A percentile compares a stretch with the other conserved stretches of the same genome.
phyloP scores from a whole-genome alignment of 1,140 invertebrate genomes.

The Micrasema longulum region DNA sequence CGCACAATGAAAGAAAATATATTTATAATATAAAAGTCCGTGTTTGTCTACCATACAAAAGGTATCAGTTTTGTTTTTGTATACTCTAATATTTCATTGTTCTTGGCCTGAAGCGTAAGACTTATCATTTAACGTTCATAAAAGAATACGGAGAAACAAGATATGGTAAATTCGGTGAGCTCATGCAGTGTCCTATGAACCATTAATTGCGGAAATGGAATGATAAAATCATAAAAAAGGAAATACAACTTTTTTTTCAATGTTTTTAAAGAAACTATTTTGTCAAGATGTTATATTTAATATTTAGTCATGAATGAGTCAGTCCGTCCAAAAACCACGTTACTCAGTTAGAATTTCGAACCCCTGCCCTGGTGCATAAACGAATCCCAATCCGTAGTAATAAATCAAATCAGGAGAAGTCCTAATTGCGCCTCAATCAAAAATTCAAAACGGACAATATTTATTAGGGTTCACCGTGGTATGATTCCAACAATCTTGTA shows the following conservation, averaged over 20 bases:
- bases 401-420: conserved; percentile 40
- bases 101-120: too few species aligned
- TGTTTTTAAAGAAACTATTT: background rate
- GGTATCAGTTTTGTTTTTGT: too few species aligned
- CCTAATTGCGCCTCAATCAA: conserved; percentile 53
- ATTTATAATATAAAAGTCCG: too few species aligned
- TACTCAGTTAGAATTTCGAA: background rate
- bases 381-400: conserved; percentile 34
- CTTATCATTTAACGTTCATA: too few species aligned
- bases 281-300: background rate
- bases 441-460: conserved; percentile 53
- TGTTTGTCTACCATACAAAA: too few species aligned
- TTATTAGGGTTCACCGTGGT: background rate
- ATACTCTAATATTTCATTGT: too few species aligned
- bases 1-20: too few species aligned
- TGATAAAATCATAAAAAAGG: background rate
- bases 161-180: too few species aligned
- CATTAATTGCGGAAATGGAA: background rate
- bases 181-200: too few species aligned
- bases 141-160: too few species aligned
- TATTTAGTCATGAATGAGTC: background rate
- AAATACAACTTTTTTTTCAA: background rate
- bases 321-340: background rate
- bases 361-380: conserved; percentile 22
- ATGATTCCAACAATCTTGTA: conserved; percentile 33